phyloP scores from a whole-genome alignment of 2,888 invertebrate genomes.

The Cerastis leucographa region DNA sequence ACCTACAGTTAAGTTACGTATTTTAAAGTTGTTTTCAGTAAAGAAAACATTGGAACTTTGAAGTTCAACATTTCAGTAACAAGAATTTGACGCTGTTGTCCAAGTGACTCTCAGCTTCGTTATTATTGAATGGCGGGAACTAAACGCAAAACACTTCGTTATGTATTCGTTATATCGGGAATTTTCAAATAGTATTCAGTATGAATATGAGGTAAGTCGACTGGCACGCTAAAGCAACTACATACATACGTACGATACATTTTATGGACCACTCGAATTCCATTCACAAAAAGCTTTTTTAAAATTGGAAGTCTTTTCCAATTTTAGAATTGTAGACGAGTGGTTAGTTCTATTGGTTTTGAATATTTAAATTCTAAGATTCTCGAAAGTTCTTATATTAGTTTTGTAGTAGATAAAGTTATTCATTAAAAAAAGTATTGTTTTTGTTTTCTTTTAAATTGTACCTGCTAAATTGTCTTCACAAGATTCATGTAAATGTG shows the following conservation, averaged over 20 bases:
- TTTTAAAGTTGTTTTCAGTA: not conserved
- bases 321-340: slow-evolving; percentile 34
- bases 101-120: not conserved
- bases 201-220: slow-evolving; percentile 2
- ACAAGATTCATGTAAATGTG: not conserved
- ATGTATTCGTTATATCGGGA: not conserved
- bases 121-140: not conserved
- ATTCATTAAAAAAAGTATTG: not conserved
- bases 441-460: not conserved
- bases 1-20: not conserved
- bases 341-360: not conserved
- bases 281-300: slow-evolving; percentile 23
- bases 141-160: not conserved
- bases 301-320: slow-evolving; percentile 37
- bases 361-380: slow-evolving; percentile 25
- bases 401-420: not conserved
- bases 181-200: not conserved
- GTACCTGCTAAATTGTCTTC: not conserved
- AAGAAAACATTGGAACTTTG: not conserved
- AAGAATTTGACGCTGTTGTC: not conserved
- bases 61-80: not conserved
- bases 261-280: slow-evolving; percentile 37
- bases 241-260: not conserved
- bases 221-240: not conserved
- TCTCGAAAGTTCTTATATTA: slow-evolving; percentile 11